phyloP scores from a whole-genome alignment of 2,797 vertebrate species.

The Chelmon rostratus region DNA sequence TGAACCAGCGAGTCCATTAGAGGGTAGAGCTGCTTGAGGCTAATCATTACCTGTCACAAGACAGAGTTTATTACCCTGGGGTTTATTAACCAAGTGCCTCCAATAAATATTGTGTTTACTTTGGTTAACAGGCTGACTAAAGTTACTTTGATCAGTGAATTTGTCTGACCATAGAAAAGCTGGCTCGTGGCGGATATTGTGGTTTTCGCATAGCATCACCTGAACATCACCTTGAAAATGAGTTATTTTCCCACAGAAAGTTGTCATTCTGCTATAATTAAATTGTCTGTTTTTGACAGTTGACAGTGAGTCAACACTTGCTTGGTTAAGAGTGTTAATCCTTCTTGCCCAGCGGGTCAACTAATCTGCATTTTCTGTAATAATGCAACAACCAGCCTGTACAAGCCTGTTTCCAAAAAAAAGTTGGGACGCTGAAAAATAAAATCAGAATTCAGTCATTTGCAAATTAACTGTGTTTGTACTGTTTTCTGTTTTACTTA shows the following conservation, averaged over 20 bases:
- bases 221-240: not conserved
- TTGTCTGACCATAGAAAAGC: not conserved
- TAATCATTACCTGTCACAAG: conserved; percentile 55
- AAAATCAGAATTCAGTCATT: too few species aligned
- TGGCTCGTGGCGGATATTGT: not conserved
- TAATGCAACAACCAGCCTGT: not conserved
- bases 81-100: conserved; percentile 34
- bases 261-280: conserved; percentile 27
- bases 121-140: conserved; percentile 24
- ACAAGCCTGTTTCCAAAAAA: too few species aligned
- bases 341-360: conserved; percentile 31
- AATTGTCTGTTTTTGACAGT: conserved; percentile 38
- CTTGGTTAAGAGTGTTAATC: conserved; percentile 15
- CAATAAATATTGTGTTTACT: conserved; percentile 22
- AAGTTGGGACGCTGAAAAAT: too few species aligned
- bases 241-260: conserved; percentile 14
- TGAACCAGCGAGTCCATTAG: not conserved
- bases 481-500: too few species aligned
- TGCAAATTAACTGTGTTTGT: too few species aligned
- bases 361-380: conserved; percentile 31
- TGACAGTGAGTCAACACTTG: conserved; percentile 45
- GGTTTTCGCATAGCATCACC: too few species aligned
- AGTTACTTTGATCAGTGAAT: conserved; percentile 24
- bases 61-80: conserved; percentile 28
- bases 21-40: not conserved